Conservation (phyloP, 2,797 vertebrate species). For the Enteromius unitaeniatus region DNA sequence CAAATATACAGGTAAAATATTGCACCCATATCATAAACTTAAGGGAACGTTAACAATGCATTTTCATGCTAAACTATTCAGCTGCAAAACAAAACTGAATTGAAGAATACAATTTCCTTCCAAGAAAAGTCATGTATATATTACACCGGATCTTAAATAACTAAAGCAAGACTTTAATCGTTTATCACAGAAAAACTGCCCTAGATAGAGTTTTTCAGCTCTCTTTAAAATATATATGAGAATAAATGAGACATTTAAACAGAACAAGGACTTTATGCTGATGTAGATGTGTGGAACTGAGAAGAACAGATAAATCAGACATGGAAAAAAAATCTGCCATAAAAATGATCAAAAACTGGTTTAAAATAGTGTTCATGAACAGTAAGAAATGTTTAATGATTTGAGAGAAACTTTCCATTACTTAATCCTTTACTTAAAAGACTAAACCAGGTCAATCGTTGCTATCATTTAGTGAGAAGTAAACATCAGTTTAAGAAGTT, state of each 20-base stretch:
- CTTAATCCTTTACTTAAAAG: neutral
- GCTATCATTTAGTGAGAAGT: neutral
- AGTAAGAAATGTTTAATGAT: neutral
- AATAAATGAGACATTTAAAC: slow-evolving; percentile 5
- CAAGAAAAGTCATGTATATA: neutral
- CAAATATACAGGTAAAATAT: neutral
- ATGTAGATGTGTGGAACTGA: neutral
- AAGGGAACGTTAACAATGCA: neutral
- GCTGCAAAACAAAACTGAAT: neutral
- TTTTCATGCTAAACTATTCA: neutral
- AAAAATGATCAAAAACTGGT: neutral
- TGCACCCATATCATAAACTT: neutral
- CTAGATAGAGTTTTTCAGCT: neutral
- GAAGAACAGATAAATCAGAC: neutral
- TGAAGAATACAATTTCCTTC: neutral
- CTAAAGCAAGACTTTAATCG: neutral
- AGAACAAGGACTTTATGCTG: neutral
- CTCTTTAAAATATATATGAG: slow-evolving; percentile 15
- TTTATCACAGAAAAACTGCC: neutral
- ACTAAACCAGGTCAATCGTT: neutral
- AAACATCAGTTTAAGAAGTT: neutral
- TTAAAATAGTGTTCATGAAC: neutral
- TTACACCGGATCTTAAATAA: slow-evolving; percentile 4
- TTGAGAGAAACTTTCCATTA: neutral
- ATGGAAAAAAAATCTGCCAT: neutral